A percentile compares a stretch with the other conserved stretches of the same genome.
These are phyloP conservation scores for Pteruthius melanotis DNA, from an alignment of 2,113 vertebrate genomes.

Conservation along the genomic window DNA sequence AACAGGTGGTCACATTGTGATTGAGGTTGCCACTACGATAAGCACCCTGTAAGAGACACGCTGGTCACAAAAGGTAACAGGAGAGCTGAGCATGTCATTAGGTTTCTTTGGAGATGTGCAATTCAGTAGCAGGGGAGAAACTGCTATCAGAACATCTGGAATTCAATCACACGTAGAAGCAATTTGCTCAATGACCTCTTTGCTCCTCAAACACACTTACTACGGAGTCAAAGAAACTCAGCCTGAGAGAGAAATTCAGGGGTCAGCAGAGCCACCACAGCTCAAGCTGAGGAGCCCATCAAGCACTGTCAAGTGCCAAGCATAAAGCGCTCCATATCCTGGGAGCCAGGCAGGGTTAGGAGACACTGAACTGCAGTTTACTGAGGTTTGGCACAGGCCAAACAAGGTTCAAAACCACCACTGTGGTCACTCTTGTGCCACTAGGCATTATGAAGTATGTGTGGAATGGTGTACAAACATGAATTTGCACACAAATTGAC, in stretches of 20 bases:
- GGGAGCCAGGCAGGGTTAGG: background rate
- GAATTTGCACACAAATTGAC: background rate
- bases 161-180: background rate
- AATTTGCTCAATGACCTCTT: background rate
- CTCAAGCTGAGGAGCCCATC: background rate
- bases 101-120: background rate
- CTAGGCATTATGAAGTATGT: background rate
- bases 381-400: background rate
- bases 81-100: background rate
- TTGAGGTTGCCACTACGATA: background rate
- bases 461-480: background rate
- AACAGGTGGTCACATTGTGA: background rate
- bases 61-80: background rate
- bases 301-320: background rate
- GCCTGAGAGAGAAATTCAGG: background rate
- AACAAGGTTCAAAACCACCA: background rate
- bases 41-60: background rate
- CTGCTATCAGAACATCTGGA: background rate
- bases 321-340: background rate
- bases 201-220: background rate
- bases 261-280: background rate
- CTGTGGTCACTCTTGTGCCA: background rate
- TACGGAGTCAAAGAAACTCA: background rate
- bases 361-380: background rate
- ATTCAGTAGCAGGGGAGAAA: background rate